Evolutionary conservation across 1,140 invertebrate species (phyloP), one percentile per base, ranked within the genome.

Genomic region (Artemia franciscana): DNA sequence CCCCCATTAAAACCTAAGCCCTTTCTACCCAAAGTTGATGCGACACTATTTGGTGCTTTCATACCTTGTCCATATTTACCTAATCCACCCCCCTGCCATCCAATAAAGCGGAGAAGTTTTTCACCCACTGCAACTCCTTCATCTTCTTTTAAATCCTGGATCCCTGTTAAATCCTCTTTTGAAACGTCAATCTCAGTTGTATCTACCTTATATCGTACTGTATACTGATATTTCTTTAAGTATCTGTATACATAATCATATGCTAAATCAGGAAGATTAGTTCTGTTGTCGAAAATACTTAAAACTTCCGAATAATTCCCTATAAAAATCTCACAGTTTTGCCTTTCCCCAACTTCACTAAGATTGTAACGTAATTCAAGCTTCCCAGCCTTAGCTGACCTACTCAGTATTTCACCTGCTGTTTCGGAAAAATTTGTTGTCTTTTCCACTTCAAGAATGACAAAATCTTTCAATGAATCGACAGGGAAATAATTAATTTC

Each of bases 51-150:
- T 26, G 74, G 74, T 21, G 73, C 71, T 5, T 64, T 67, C 18
- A 72, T 73, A 3, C 74, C 73, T 60, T 63, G 21, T 7, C 67
- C 67, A 57, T 71, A 66, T 64, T 73, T 74, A 3, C 73, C 73
- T 56, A 73, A 65, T 0, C 72, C 72, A 21, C 72, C 73, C 18
- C 73, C 74, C 5, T 66, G 66, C 74, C 74, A 75, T 7, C 74
- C 74, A 72, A 75, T 74, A 64, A 71, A 71, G 58, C 69, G 63
- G 58, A 74, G 59, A 57, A 75, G 60, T 60, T 70, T 71, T 24
- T 68, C 72, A 5, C 72, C 74, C 24, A 72, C 65, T n/a, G 68
- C 65, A 15, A 18, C 39, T 3, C 21, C 12, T 51, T 51, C 39
- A 51, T 1, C 39, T 15, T 18, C 21, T 15, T 3, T 3, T 51